Conservation (phyloP, 2,888 invertebrate genomes). For the Taphrorychus bicolor region DNA sequence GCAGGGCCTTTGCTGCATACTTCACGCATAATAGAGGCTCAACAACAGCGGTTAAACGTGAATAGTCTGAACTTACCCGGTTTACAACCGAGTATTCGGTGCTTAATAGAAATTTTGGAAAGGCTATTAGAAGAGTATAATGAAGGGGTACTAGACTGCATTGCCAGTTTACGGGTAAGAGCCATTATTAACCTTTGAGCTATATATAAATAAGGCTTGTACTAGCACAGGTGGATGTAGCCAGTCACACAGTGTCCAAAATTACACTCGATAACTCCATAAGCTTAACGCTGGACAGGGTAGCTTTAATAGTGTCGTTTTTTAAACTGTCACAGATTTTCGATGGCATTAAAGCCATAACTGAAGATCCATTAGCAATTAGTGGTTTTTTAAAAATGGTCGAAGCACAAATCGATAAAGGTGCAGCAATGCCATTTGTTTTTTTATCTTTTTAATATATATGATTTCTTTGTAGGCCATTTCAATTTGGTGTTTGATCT, state of each 20-base stretch:
- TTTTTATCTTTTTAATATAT: background rate
- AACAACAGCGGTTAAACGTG: background rate
- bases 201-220: background rate
- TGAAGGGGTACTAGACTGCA: constrained; percentile 4
- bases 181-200: background rate
- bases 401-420: constrained; percentile 20
- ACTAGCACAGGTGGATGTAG: constrained; percentile 15
- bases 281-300: constrained; percentile 18
- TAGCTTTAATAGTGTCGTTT: constrained; percentile 24
- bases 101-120: constrained; percentile 28
- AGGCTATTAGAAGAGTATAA: constrained; percentile 18
- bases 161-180: constrained; percentile 20
- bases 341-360: constrained; percentile 33
- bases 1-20: constrained; percentile 7
- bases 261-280: background rate
- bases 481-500: constrained; percentile 16
- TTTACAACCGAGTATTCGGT: constrained; percentile 12
- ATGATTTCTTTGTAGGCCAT: constrained; percentile 19
- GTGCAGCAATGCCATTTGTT: background rate
- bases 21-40: background rate
- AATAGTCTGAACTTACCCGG: background rate
- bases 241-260: constrained; percentile 23
- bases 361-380: constrained; percentile 25
- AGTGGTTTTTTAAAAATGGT: constrained; percentile 27
- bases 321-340: constrained; percentile 28